phyloP scores from a whole-genome alignment of 2,797 vertebrate genomes.

The Myotis findleyi region DNA sequence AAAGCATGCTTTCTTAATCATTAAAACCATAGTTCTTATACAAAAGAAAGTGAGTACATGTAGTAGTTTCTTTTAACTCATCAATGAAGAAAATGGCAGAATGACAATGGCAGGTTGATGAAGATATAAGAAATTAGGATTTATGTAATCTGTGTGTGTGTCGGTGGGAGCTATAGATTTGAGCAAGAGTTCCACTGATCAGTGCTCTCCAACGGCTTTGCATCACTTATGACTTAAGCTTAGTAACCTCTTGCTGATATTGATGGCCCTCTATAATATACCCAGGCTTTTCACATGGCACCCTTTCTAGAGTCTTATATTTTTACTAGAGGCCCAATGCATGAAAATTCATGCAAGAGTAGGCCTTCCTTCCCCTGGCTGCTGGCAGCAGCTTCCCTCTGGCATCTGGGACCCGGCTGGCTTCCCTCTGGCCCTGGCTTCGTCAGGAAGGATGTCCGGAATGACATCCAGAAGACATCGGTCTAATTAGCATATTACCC shows the following conservation, averaged over 20 bases:
- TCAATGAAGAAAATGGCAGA: not conserved
- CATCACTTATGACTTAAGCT: not conserved
- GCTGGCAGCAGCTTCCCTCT: too few species aligned
- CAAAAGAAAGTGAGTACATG: not conserved
- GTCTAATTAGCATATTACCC: too few species aligned
- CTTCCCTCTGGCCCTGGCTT: too few species aligned
- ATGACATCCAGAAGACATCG: too few species aligned
- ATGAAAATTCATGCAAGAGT: too few species aligned
- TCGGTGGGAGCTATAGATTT: not conserved
- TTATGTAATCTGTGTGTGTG: not conserved
- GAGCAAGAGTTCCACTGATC: not conserved
- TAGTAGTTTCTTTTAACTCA: not conserved
- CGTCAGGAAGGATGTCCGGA: too few species aligned
- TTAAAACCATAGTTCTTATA: not conserved
- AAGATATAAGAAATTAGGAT: not conserved
- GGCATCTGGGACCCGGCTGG: too few species aligned
- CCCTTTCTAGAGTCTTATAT: not conserved
- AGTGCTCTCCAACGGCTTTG: not conserved
- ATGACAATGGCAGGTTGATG: not conserved
- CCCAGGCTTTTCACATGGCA: not conserved
- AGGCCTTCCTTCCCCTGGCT: too few species aligned
- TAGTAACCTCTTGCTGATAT: not conserved
- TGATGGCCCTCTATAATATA: not conserved
- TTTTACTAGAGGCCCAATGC: not conserved
- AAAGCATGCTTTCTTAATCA: not conserved